Base-by-base conservation (phyloP, 1,140 invertebrate genomes). In the Sycobia sp. region DNA sequence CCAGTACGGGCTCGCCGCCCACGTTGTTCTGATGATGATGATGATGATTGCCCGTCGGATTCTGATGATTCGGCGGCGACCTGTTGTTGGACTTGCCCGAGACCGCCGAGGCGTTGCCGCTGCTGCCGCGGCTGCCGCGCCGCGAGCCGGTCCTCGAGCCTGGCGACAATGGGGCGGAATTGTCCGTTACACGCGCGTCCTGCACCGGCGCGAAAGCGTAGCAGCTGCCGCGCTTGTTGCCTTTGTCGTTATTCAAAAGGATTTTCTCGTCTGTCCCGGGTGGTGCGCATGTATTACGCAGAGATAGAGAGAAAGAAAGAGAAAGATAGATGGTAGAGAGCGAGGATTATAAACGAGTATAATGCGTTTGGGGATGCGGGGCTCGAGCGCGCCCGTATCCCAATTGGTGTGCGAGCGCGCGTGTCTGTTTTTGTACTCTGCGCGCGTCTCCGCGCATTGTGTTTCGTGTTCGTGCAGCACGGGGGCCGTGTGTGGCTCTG, bases 101-200 rank as follows among this genome's bases (percentile, higher is more conserved):
- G 4, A 83, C 80, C 1, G 84, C 86, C 3, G 88, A 89, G 55
- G 86, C 84, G 58, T 86, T 88, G 65, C 80, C 80, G 51, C 86
- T 89, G 74, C 88, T 89, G 7, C 86, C 86, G 69, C 85, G 84
- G 55, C 87, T 89, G 51, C 87, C 87, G 51, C 87, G 83, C 53
- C 87, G 82, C 61, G 87, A 88, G 62, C 87, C 88, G 86, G 81
- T 80, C 55, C 86, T 83, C 68, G 87, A 88, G 49, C 87, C 88
- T 89, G 83, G 76, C 71, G 85, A 84, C 74, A 84, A 77, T 80
- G 77, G 79, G 18, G 47, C 46, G 55, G 29, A 58, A 58, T 58
- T 44, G 73, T 72, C 73, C 73, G 67, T 71, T 73, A 74, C 71
- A 74, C 69, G 73, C 68, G 70, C 67, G 72, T 73, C 71, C 67